These are phyloP conservation scores for Bombus superbus DNA, from an alignment of 1,140 invertebrate species.

Conservation along the genomic window DNA sequence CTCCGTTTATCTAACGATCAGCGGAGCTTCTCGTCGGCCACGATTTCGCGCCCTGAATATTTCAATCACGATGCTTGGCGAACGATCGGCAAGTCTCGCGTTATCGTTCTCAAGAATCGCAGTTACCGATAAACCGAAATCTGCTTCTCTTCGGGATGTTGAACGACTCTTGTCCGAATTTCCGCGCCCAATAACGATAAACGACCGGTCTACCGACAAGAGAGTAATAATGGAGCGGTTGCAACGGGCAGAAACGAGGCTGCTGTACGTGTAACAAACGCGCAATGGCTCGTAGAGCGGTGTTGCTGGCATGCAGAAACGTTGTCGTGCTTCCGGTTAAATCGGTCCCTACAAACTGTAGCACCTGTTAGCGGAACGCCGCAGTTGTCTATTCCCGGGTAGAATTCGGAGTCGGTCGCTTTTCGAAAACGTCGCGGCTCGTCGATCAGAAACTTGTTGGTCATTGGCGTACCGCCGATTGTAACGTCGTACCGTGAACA, in stretches of 20 bases:
- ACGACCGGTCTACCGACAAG: constrained; percentile 20
- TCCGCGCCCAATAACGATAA: constrained; percentile 39
- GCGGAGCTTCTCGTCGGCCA: too few relatives aligned
- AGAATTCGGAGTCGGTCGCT: background rate
- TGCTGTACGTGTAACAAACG: constrained; percentile 47
- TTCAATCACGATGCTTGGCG: constrained; percentile 14
- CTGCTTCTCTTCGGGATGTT: constrained; percentile 7
- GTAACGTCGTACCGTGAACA: background rate
- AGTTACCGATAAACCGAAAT: constrained; percentile 19
- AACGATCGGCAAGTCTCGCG: background rate
- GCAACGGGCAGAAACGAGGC: constrained; percentile 24
- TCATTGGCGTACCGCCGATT: too few relatives aligned
- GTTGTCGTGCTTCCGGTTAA: constrained; percentile 41
- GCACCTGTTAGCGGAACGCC: constrained; percentile 26
- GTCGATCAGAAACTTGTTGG: background rate
- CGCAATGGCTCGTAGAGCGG: constrained; percentile 22
- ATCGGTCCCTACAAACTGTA: constrained; percentile 2
- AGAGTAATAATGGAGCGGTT: constrained; percentile 36
- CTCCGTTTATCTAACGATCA: background rate
- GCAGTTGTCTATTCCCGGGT: constrained; percentile 17
- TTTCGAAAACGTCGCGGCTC: constrained; percentile 13
- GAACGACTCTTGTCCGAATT: constrained; percentile 25
- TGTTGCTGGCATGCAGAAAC: background rate
- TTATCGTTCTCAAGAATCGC: constrained; percentile 20
- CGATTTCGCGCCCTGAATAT: background rate